These are phyloP conservation scores for Champsocephalus gunnari DNA, from an alignment of 2,797 vertebrate genomes.

Conservation along the genomic window DNA sequence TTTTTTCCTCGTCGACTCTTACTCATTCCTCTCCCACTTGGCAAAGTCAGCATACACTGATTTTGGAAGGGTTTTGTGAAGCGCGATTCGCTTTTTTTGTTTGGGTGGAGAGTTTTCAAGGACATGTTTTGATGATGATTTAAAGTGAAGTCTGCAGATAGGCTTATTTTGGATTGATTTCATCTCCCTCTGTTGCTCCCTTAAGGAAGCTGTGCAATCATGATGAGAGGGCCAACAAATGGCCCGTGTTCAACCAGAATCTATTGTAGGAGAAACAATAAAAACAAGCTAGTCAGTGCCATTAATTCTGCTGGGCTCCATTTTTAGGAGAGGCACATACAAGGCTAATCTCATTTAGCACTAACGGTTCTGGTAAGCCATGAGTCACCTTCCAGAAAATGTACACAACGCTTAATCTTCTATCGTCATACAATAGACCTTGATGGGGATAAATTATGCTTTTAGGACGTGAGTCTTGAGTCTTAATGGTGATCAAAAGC, in stretches of 20 bases:
- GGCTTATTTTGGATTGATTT: slow-evolving; percentile 57
- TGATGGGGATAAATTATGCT: slow-evolving; percentile 81
- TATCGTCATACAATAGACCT: slow-evolving; percentile 66
- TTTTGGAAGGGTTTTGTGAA: slow-evolving; percentile 5
- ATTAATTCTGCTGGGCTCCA: slow-evolving; percentile 55
- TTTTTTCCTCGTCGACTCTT: slow-evolving; percentile 44
- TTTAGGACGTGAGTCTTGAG: slow-evolving; percentile 67
- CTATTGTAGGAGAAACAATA: slow-evolving; percentile 55
- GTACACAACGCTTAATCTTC: slow-evolving; percentile 58
- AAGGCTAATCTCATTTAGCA: slow-evolving; percentile 66
- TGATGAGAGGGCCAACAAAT: slow-evolving; percentile 52
- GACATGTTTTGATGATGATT: slow-evolving; percentile 31
- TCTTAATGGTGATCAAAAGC: slow-evolving; percentile 80
- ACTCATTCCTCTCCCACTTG: slow-evolving; percentile 48
- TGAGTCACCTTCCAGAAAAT: slow-evolving; percentile 75
- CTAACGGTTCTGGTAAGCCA: slow-evolving; percentile 54
- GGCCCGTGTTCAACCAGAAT: slow-evolving; percentile 41
- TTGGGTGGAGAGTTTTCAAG: slow-evolving; percentile 6
- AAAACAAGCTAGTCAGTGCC: slow-evolving; percentile 20
- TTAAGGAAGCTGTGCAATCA: slow-evolving; percentile 34
- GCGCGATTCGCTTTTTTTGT: slow-evolving; percentile 6
- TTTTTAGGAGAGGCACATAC: slow-evolving; percentile 44
- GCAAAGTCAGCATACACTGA: slow-evolving; percentile 37
- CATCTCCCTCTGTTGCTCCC: slow-evolving; percentile 38
- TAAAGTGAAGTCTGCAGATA: slow-evolving; percentile 39